Percentiles rank a stretch among this genome's conserved stretches.
Evolutionary conservation across 2,797 vertebrate species (phyloP).

Genomic region (Spizella passerina): DNA sequence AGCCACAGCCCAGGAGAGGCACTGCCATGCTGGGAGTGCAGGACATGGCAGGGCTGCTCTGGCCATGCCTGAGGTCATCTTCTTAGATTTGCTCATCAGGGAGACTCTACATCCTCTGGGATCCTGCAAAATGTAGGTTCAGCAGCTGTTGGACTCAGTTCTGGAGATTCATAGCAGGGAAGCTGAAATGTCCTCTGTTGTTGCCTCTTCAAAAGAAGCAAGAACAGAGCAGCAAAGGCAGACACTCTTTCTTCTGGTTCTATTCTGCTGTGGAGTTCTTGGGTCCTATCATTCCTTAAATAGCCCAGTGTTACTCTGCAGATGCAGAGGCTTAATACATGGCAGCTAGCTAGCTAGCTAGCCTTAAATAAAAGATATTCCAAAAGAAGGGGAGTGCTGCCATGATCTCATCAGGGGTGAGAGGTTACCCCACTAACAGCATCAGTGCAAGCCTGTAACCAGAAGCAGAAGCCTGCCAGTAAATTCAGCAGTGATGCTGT

Average conservation of each 20-base stretch:
- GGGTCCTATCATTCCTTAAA: not conserved
- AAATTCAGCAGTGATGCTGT: not conserved
- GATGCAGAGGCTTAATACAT: not conserved
- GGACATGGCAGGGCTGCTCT: not conserved
- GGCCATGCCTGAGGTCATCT: not conserved
- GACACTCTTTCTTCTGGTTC: not conserved
- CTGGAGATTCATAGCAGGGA: not conserved
- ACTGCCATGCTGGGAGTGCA: not conserved
- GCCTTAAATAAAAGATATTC: not conserved
- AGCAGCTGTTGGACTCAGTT: not conserved
- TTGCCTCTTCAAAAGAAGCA: not conserved
- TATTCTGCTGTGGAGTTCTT: not conserved
- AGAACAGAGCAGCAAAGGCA: not conserved
- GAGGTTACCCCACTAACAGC: not conserved
- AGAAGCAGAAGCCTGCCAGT: not conserved
- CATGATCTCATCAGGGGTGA: not conserved
- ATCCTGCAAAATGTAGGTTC: not conserved
- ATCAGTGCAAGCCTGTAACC: not conserved
- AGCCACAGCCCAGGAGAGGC: fast-evolving
- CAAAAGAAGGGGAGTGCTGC: not conserved
- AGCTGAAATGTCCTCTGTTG: not conserved
- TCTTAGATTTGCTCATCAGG: not conserved
- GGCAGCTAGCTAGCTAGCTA: not conserved
- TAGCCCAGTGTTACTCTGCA: not conserved
- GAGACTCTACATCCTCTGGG: not conserved